Base-by-base conservation (phyloP, 2,797 vertebrate species). In the Tragelaphus eurycerus region DNA sequence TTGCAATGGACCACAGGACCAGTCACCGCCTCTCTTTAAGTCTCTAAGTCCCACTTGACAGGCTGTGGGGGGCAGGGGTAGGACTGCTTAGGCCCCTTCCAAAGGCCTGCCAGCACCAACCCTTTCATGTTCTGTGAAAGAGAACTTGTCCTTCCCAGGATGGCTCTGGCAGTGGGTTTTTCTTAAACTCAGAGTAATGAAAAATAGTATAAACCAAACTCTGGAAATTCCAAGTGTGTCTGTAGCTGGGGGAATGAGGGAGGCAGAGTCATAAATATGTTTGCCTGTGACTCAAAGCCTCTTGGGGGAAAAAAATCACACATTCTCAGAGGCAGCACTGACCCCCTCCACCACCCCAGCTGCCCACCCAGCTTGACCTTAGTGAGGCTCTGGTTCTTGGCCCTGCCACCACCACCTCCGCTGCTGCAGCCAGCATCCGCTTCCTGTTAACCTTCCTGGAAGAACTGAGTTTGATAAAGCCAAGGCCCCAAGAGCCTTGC, bases 211-310 rank as follows among this genome's bases (percentile, higher is more conserved):
- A 96, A 97, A 94, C 21, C 81, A 79, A 97, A 95, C 83, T 94
- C 91, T 97, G 60, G 76, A 94, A 97, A 97, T 93, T 95, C 92
- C 87, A 86, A 93, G 57, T 93, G 85, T 90, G 95, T 93, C 93
- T 98, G 87, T 85, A 95, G 92, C 95, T 85, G 38, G 60, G 74
- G 48, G 31, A 31, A 38, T 55, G 84, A 95, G 86, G 62, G 50
- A 83, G 29, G 52, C 50, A 92, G 10, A 29, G 8, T n/a, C 50
- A 29, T 55, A 85, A 52, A 96, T 25, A 64, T 86, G 52, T 95
- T 93, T 96, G 83, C 95, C 64, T 92, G 17, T 95, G 92, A 97
- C 67, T 95, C 95, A 96, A 87, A 93, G 17, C 67, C 38, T 95
- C 38, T 71, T 85, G 31, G 23, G 54, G 54, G 48, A 55, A 74